Conservation (phyloP, 2,113 vertebrate species). For the Crypturellus undulatus region DNA sequence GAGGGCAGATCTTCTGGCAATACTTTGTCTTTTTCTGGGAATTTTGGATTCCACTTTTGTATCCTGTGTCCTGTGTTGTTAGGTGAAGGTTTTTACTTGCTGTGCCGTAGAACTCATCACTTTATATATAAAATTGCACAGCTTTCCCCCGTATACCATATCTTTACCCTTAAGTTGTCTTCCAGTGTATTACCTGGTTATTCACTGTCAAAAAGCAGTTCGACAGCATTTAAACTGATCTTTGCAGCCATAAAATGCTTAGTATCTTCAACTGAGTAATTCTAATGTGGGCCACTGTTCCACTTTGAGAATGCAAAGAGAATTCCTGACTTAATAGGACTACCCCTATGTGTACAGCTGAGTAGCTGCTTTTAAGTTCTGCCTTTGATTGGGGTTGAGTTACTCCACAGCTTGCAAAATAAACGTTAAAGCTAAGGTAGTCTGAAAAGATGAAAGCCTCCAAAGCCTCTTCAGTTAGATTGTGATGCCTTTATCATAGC, state of each 20-base stretch:
- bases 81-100: background rate
- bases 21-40: background rate
- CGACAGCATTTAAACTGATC: background rate
- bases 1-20: background rate
- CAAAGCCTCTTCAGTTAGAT: background rate
- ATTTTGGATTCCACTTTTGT: background rate
- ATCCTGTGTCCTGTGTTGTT: background rate
- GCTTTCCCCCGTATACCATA: background rate
- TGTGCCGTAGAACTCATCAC: background rate
- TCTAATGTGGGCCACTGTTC: background rate
- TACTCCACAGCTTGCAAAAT: conserved; percentile 16
- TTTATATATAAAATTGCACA: background rate
- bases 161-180: background rate
- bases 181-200: background rate
- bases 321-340: background rate
- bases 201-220: rapidly evolving
- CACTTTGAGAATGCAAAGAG: background rate
- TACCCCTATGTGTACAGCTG: background rate
- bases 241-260: background rate
- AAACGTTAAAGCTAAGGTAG: background rate
- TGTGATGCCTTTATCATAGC: background rate
- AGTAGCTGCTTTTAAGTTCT: background rate
- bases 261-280: background rate
- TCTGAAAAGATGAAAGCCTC: background rate
- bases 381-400: background rate